Evolutionary conservation across 2,888 invertebrate species (phyloP).

Genomic region (Sesamia inferens): DNA sequence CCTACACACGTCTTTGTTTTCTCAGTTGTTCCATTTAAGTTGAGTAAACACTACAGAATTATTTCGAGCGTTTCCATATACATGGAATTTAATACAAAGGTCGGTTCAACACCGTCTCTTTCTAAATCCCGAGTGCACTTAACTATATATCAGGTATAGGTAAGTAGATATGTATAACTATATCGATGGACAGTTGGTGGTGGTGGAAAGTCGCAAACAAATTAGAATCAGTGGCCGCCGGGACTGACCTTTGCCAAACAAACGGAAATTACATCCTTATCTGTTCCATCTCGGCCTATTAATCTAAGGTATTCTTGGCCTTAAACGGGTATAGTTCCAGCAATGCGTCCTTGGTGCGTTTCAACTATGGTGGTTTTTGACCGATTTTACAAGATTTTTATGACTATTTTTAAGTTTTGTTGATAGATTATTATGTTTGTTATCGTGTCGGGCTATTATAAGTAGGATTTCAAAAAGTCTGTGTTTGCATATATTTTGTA

Average conservation of each 20-base stretch:
- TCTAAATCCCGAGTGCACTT: not conserved
- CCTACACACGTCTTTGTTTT: not conserved
- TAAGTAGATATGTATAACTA: not conserved
- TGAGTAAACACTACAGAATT: not conserved
- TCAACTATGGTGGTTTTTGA: conserved; percentile 13
- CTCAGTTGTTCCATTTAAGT: not conserved
- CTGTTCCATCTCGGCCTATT: conserved; percentile 52
- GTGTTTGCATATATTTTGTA: not conserved
- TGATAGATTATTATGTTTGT: not conserved
- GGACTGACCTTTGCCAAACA: conserved; percentile 59
- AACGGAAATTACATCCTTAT: conserved; percentile 68
- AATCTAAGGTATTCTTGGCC: conserved; percentile 30
- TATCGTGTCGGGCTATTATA: too few relatives aligned
- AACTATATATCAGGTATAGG: not conserved
- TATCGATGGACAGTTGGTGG: conserved; percentile 22
- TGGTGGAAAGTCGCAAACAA: conserved; percentile 32
- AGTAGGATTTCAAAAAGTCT: not conserved
- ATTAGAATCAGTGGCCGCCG: conserved; percentile 42
- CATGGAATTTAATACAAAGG: not conserved
- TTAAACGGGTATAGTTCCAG: conserved; percentile 8
- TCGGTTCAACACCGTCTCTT: not conserved
- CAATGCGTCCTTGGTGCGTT: conserved; percentile 10
- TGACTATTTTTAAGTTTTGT: not conserved
- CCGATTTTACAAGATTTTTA: not conserved
- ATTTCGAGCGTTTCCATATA: not conserved